Evolutionary conservation across 2,888 invertebrate genomes (phyloP), one percentile per base, ranked within the genome.

Genomic region (Volucella bombylans): DNA sequence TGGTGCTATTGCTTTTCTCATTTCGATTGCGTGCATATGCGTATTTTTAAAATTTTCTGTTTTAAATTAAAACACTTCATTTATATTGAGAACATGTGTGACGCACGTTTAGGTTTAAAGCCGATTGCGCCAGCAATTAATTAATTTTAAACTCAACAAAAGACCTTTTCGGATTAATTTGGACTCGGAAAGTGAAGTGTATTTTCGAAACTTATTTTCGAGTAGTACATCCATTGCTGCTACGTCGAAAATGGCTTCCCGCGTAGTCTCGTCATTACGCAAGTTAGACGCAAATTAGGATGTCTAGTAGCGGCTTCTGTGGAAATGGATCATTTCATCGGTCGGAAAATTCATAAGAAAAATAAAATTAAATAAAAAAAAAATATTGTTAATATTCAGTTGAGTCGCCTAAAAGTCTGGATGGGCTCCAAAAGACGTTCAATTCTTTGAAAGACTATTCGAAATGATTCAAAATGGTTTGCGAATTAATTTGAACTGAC

Each of bases 1-100:
- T 62, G 71, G 62, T 82, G 77, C 54, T 59, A 23, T 4, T 23
- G 23, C 4, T 23, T 43, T 54, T 65, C 41, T 49, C 45, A 52
- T 43, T 47, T 49, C 9, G 54, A 71, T 61, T 80, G 80, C 80
- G 80, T 83, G 80, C 67, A 73, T 50, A 73, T 57, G 61, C 77
- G 69, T 59, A 61, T 74, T 65, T 69, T 59, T 47, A 73, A 79
- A 67, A 31, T 31, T 4, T 31, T 31, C 31, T 31, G 6, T 23
- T 55, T 64, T 23, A 64, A 59, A 59, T 23, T 8, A 45, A 76
- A 74, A 65, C 72, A 82, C 78, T 73, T 71, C 67, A 71, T 74
- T 67, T 83, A 54, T 64, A 82, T 82, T 79, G 71, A 57, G 80
- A 68, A 55, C 74, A 76, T 43, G 59, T 83, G 74, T 83, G 83